These are phyloP conservation scores for Pseudopodoces humilis DNA, from an alignment of 2,113 vertebrate genomes.

Conservation along the genomic window DNA sequence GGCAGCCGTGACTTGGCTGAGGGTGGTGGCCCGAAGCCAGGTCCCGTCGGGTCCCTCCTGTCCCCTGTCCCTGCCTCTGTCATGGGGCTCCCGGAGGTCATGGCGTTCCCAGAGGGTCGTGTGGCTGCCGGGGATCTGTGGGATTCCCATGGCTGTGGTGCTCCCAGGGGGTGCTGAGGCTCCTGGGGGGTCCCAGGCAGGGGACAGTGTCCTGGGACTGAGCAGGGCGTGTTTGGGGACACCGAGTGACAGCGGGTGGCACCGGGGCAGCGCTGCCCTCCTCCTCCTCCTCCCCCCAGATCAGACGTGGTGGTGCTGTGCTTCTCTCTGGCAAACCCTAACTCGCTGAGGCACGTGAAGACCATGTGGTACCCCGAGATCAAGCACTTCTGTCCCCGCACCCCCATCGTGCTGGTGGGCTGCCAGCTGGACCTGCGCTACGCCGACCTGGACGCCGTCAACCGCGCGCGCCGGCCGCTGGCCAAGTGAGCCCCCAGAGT, in stretches of 20 bases:
- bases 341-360: slow-evolving; percentile 88
- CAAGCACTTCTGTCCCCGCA: slow-evolving; percentile 92
- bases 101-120: not conserved
- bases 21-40: rapidly evolving
- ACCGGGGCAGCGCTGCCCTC: not conserved
- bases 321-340: slow-evolving; percentile 90
- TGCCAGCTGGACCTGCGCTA: slow-evolving; percentile 95
- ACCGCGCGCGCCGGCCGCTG: slow-evolving; percentile 85
- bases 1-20: not conserved
- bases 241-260: rapidly evolving
- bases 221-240: not conserved
- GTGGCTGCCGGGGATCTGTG: not conserved
- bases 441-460: slow-evolving; percentile 90
- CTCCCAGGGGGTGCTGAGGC: not conserved
- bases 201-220: not conserved
- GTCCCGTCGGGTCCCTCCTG: not conserved
- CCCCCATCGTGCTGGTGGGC: slow-evolving; percentile 89
- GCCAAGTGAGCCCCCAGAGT: slow-evolving; percentile 77
- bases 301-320: slow-evolving; percentile 90
- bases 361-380: slow-evolving; percentile 93
- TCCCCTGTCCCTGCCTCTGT: not conserved
- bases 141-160: not conserved
- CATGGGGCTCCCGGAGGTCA: not conserved
- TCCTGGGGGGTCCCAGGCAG: too few species aligned
- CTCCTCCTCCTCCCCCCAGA: slow-evolving; percentile 39